These are phyloP conservation scores for Epinotia demarniana DNA, from an alignment of 2,888 invertebrate species.

Conservation along the genomic window DNA sequence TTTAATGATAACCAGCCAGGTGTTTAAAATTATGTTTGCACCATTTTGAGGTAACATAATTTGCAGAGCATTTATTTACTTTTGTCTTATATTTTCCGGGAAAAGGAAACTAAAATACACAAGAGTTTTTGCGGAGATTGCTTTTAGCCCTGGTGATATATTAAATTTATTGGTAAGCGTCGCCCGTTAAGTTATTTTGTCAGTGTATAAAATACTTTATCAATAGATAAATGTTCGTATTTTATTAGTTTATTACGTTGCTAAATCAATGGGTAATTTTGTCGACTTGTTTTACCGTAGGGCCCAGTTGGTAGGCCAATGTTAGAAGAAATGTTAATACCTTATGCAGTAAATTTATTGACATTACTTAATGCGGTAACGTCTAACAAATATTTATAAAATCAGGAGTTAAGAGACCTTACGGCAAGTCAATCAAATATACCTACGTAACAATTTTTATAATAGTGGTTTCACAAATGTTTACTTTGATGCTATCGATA, in stretches of 20 bases:
- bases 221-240: neutral
- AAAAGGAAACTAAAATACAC: slow-evolving; percentile 12
- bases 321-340: neutral
- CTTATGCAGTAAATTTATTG: neutral
- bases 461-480: too few species aligned
- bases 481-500: too few species aligned
- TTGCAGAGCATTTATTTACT: neutral
- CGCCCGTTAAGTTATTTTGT: slow-evolving; percentile 30
- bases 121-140: slow-evolving; percentile 32
- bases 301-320: neutral
- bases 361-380: neutral
- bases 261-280: neutral
- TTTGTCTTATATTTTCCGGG: neutral
- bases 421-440: too few species aligned
- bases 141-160: slow-evolving; percentile 57
- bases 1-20: slow-evolving; percentile 22
- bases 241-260: neutral
- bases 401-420: neutral
- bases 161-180: slow-evolving; percentile 65
- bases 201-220: slow-evolving; percentile 10
- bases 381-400: neutral
- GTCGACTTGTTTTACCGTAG: neutral
- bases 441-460: too few species aligned
- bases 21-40: slow-evolving; percentile 1
- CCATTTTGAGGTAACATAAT: slow-evolving; percentile 8